These are phyloP conservation scores for Bilobella aurantiaca DNA, from an alignment of 1,140 invertebrate genomes.

Conservation along the genomic window DNA sequence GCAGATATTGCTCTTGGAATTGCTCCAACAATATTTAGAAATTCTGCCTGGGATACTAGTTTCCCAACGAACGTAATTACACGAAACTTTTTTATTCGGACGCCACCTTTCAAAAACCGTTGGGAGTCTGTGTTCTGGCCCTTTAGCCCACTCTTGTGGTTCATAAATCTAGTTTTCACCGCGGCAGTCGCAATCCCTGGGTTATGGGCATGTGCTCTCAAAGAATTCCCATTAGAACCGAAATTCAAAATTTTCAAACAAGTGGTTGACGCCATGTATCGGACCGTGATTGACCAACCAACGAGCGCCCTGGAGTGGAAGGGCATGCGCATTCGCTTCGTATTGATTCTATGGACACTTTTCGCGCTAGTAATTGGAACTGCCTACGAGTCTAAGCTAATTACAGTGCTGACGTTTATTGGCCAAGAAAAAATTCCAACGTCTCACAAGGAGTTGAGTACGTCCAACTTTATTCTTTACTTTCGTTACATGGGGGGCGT, in stretches of 20 bases:
- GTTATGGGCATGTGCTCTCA: not conserved
- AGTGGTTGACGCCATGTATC: not conserved
- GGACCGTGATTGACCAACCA: not conserved
- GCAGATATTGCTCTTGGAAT: not conserved
- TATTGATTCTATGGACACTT: not conserved
- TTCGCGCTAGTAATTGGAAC: not conserved
- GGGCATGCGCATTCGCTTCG: not conserved
- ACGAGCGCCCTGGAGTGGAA: not conserved
- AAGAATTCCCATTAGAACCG: not conserved
- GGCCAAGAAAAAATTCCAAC: not conserved
- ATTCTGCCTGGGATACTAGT: not conserved
- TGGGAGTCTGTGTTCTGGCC: slow-evolving; percentile 5
- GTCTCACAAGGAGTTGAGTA: not conserved
- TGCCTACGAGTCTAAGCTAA: not conserved
- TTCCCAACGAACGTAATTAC: not conserved
- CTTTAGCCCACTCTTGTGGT: not conserved
- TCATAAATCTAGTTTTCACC: not conserved
- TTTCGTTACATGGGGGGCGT: not conserved
- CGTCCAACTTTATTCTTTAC: not conserved
- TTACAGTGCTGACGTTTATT: not conserved
- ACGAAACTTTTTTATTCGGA: not conserved
- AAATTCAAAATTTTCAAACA: not conserved
- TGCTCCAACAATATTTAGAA: not conserved
- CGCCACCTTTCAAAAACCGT: not conserved
- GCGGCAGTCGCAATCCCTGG: not conserved